These are phyloP conservation scores for Pharmacophagus antenor DNA, from an alignment of 2,888 invertebrate species.

Conservation along the genomic window DNA sequence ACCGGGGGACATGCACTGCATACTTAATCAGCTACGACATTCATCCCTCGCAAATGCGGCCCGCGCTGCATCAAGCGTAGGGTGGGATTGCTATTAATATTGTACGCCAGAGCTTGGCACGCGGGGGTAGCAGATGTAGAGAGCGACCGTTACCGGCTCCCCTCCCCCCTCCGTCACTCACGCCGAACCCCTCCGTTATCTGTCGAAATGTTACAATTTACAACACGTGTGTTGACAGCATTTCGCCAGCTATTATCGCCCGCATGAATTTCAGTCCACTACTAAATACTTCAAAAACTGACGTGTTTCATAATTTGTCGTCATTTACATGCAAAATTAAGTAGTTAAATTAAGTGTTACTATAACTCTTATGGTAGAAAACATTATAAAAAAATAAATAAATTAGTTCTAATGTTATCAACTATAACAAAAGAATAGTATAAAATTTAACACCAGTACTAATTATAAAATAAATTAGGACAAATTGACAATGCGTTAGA, in stretches of 20 bases:
- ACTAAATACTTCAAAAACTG: neutral
- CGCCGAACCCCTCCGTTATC: too few relatives aligned
- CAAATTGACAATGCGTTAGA: too few relatives aligned
- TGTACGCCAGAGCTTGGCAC: conserved; percentile 38
- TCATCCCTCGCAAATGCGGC: conserved; percentile 23
- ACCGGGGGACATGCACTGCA: conserved; percentile 1
- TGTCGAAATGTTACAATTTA: conserved; percentile 65
- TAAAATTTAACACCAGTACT: too few relatives aligned
- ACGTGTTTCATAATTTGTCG: too few relatives aligned
- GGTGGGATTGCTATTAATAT: conserved; percentile 45
- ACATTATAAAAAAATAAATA: too few relatives aligned
- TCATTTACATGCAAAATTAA: too few relatives aligned
- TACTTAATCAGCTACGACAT: conserved; percentile 1
- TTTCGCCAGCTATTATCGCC: conserved; percentile 58
- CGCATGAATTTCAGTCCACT: conserved; percentile 53
- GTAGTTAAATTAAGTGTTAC: too few relatives aligned
- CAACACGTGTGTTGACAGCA: conserved; percentile 76
- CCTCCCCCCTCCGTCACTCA: conserved; percentile 40
- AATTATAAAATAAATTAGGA: too few relatives aligned
- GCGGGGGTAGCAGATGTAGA: conserved; percentile 66
- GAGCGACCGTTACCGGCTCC: conserved; percentile 69
- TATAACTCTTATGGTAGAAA: too few relatives aligned
- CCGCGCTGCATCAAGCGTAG: conserved; percentile 35
- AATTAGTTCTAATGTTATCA: too few relatives aligned
- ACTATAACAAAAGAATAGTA: too few relatives aligned